Base-by-base conservation (phyloP, 2,797 vertebrate genomes). In the Apogon talboti region DNA sequence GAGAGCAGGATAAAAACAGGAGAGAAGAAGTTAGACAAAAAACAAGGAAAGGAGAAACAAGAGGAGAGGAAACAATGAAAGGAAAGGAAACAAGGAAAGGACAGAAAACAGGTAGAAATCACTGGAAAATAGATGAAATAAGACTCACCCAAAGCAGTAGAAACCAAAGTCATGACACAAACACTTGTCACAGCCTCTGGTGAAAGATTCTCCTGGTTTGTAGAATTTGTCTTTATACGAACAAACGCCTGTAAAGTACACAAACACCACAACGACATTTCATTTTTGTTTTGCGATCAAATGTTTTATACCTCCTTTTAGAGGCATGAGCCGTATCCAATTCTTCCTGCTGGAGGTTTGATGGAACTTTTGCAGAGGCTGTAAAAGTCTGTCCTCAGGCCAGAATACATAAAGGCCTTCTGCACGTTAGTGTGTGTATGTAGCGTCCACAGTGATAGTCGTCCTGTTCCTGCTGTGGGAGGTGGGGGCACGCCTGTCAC, bases 151-250 rank as follows among this genome's bases (percentile, higher is more conserved):
- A 19, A 79, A 64, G 77, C 91, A 93, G 66, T 86, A 87, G 56
- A 80, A 89, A 1, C 91, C 92, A 65, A 70, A 76, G 6, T 81
- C 70, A 8, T 88, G 87, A 57, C 91, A 92, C 83, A 83, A 89
- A 51, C 90, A 92, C 55, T 87, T 89, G 73, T 93, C 83, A 48
- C 91, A 92, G 70, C 85, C 88, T 79, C 86, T 88, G n/a, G 8
- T 40, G 73, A 91, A 92, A 28, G 81, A 85, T 2, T 91, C 85
- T 51, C 87, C 90, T 2, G 87, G 83, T 77, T 84, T 91, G 78
- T 85, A 92, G 51, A 60, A 64, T 70, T 82, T 87, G 40, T 87
- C 79, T 48, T 90, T 89, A 74, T 82, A 49, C 7, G 71, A 85
- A 44, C 90, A 92, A 48, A 81, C 55, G 9, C 86, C 90, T 92